These are phyloP conservation scores for Listrodromus nycthemerus DNA, from an alignment of 2,888 invertebrate species.

Conservation along the genomic window DNA sequence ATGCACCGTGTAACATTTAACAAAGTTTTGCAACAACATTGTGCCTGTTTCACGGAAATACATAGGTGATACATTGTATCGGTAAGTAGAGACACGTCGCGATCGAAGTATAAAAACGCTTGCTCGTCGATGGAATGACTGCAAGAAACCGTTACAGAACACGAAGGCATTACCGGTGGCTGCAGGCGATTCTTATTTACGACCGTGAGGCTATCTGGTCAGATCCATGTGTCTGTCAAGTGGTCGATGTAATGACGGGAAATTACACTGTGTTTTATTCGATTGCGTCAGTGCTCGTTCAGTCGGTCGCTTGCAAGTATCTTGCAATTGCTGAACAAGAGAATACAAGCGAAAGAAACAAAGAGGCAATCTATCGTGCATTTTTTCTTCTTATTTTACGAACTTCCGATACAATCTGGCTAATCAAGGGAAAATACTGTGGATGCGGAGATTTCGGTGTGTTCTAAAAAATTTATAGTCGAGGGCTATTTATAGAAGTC, in stretches of 20 bases:
- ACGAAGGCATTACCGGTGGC: slow-evolving; percentile 23
- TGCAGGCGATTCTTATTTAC: slow-evolving; percentile 43
- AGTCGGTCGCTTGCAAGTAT: slow-evolving; percentile 1
- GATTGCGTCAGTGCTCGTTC: slow-evolving; percentile 39
- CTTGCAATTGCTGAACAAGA: neutral
- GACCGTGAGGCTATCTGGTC: slow-evolving; percentile 34
- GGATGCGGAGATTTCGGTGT: neutral
- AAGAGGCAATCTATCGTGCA: neutral
- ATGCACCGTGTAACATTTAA: slow-evolving; percentile 13
- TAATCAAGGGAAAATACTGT: neutral
- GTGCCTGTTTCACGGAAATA: slow-evolving; percentile 26
- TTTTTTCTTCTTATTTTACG: neutral
- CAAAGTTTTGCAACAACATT: slow-evolving; percentile 33
- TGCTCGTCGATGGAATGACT: slow-evolving; percentile 5
- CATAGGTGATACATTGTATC: slow-evolving; percentile 29
- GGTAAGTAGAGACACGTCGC: slow-evolving; percentile 5
- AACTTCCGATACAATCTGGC: neutral
- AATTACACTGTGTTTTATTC: slow-evolving; percentile 41
- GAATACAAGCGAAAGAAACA: neutral
- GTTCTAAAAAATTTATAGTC: neutral
- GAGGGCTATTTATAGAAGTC: no score
- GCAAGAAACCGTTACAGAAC: slow-evolving; percentile 43
- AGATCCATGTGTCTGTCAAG: slow-evolving; percentile 35
- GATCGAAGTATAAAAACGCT: neutral
- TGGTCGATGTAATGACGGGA: slow-evolving; percentile 27